These are phyloP conservation scores for Pemphredon lugubris DNA, from an alignment of 2,888 invertebrate species.

Conservation along the genomic window DNA sequence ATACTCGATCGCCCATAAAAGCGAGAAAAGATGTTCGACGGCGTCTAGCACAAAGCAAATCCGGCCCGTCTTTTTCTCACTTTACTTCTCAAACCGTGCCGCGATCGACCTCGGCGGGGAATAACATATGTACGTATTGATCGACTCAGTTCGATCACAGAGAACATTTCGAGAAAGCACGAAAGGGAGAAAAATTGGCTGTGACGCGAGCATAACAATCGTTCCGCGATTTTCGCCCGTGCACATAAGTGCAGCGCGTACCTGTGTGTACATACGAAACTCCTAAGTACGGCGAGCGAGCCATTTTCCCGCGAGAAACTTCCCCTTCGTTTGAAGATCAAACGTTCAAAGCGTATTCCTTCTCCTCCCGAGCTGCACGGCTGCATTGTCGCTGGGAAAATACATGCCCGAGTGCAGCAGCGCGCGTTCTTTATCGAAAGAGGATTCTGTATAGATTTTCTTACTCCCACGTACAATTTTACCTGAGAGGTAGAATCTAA, in stretches of 20 bases:
- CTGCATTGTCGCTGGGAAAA: constrained; percentile 55
- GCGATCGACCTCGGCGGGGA: background rate
- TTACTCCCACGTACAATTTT: constrained; percentile 7
- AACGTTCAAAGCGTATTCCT: constrained; percentile 55
- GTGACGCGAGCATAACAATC: background rate
- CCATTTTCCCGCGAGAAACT: constrained; percentile 28
- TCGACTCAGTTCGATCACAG: constrained; percentile 14
- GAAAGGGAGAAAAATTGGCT: constrained; percentile 22
- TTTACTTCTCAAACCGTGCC: background rate
- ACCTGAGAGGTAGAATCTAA: too few species aligned
- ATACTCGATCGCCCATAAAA: constrained; percentile 20
- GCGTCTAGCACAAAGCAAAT: constrained; percentile 14
- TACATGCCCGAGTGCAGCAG: constrained; percentile 44
- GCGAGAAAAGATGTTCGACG: constrained; percentile 1
- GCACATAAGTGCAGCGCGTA: background rate
- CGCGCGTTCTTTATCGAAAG: constrained; percentile 33
- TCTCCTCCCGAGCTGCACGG: constrained; percentile 32
- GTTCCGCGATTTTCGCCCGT: constrained; percentile 1
- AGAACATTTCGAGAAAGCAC: background rate
- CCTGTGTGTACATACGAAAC: background rate
- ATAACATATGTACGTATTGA: constrained; percentile 15
- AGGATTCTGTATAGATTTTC: constrained; percentile 29
- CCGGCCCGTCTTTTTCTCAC: constrained; percentile 2
- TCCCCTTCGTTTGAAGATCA: constrained; percentile 59
- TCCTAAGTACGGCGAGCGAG: constrained; percentile 10